Evolutionary conservation across 1,140 invertebrate species (phyloP).

Genomic region (Anoplolepis gracilipes): DNA sequence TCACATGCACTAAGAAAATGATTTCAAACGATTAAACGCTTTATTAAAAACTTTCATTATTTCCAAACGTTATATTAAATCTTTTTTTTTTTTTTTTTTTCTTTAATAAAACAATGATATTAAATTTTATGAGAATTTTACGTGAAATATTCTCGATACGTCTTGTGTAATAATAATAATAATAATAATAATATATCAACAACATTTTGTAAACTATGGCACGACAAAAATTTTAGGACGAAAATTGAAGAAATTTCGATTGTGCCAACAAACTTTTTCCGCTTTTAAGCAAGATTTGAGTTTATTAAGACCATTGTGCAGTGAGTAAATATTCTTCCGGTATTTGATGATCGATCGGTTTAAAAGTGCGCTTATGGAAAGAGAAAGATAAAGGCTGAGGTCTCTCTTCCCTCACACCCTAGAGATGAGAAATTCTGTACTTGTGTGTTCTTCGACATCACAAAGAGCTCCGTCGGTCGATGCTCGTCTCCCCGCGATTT

Average conservation of each 20-base stretch:
- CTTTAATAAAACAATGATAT: not conserved
- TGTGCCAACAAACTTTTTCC: not conserved
- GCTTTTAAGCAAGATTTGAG: not conserved
- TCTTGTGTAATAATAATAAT: not conserved
- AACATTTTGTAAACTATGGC: not conserved
- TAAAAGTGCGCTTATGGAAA: not conserved
- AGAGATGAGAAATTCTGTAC: not conserved
- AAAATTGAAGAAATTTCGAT: not conserved
- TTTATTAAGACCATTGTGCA: slow-evolving; percentile 45
- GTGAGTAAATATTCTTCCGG: not conserved
- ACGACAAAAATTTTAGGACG: not conserved
- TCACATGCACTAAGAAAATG: not conserved
- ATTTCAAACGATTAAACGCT: not conserved
- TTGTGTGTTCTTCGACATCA: slow-evolving; percentile 12
- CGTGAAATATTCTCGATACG: not conserved
- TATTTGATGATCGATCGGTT: slow-evolving; percentile 19
- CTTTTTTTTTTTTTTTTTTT: not conserved
- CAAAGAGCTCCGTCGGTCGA: slow-evolving; percentile 1
- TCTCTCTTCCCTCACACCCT: not conserved
- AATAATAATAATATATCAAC: not conserved
- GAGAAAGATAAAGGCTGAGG: not conserved
- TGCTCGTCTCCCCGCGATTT: not conserved
- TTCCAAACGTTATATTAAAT: not conserved
- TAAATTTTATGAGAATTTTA: not conserved
- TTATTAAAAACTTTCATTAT: too few relatives aligned